Percentiles rank a stretch among this genome's conserved stretches.
Conservation (phyloP, 2,797 vertebrate genomes). For the Pogoniulus pusillus region DNA sequence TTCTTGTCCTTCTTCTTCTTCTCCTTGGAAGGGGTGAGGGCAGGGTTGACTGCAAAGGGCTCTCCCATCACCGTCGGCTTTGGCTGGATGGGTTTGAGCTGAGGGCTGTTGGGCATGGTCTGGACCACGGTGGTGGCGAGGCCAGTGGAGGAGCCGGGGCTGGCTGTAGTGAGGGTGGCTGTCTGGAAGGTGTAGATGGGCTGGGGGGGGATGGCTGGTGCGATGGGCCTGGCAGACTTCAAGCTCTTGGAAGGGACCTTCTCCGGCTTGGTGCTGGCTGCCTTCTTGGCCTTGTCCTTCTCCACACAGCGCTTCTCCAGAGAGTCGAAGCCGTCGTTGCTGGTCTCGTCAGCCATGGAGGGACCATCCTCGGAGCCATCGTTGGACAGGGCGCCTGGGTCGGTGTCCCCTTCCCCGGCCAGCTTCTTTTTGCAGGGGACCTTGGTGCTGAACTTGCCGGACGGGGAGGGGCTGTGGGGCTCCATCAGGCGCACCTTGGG, state of each 20-base stretch:
- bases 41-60: conserved; percentile 83
- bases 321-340: conserved; percentile 91
- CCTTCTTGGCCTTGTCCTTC: conserved; percentile 91
- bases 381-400: conserved; percentile 85
- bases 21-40: conserved; percentile 88
- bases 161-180: conserved; percentile 86
- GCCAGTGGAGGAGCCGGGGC: conserved; percentile 84
- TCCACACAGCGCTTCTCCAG: conserved; percentile 86
- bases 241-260: conserved; percentile 91
- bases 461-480: conserved; percentile 91
- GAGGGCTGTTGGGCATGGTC: conserved; percentile 91
- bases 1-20: conserved; percentile 98
- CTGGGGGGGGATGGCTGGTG: conserved; percentile 86
- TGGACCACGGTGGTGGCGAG: conserved; percentile 87
- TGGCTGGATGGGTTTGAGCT: conserved; percentile 91
- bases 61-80: conserved; percentile 90
- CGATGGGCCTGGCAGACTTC: conserved; percentile 90
- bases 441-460: conserved; percentile 91
- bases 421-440: conserved; percentile 92
- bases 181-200: conserved; percentile 88
- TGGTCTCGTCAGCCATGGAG: conserved; percentile 90
- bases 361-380: conserved; percentile 94
- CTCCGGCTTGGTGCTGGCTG: conserved; percentile 84
- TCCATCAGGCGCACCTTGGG: conserved; percentile 95
- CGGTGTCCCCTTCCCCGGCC: conserved; percentile 85